Base-by-base conservation (phyloP, 2,888 invertebrate genomes). In the Odontocolon sp. region DNA sequence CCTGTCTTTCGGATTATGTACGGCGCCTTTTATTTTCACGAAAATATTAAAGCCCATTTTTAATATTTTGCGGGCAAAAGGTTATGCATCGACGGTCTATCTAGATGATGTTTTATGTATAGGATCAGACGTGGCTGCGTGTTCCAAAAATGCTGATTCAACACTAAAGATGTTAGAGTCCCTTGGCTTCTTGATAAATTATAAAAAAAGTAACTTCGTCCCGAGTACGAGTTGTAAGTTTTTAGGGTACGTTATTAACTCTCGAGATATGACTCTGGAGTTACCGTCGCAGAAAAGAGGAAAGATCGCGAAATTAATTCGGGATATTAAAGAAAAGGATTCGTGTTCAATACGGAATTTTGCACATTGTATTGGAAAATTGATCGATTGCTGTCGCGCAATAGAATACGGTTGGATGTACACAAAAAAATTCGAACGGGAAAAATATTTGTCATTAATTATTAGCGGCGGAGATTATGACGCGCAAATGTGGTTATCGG, bases 11-110 rank as follows among this genome's bases (percentile, higher is more conserved):
- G 36, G 36, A n/a, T 11, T 36, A 2, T 36, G 36, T 36, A 36
- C 36, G 11, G 36, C 36, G 3, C 36, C 36, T 36, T 36, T 36
- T 36, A 36, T 36, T 36, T 42, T 42, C 14, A 42, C 42, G 23
- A 70, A 70, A 70, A 70, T 70, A 3, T 11, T 70, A 9, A 70
- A 63, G 36, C 57, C 72, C 3, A 38, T 72, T 1, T 14, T 56
- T 1, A 23, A 63, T 14, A 33, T 18, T n/a, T 72, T 72, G 28
- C 40, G 64, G 14, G 38, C 6, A 16, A 47, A 47, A 36, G 64
- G 72, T n/a, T 54, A 54, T 18, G n/a, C 31, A 5, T 45, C 63
- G 14, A 23, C 33, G 18, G 23, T 71, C 6, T 71, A 69, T 23
- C 42, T 38, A 6, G 59, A 69, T 9, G 54, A 67, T 21, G 54